Conservation (phyloP, 1,140 invertebrate species). For the Zophobas atratus region DNA sequence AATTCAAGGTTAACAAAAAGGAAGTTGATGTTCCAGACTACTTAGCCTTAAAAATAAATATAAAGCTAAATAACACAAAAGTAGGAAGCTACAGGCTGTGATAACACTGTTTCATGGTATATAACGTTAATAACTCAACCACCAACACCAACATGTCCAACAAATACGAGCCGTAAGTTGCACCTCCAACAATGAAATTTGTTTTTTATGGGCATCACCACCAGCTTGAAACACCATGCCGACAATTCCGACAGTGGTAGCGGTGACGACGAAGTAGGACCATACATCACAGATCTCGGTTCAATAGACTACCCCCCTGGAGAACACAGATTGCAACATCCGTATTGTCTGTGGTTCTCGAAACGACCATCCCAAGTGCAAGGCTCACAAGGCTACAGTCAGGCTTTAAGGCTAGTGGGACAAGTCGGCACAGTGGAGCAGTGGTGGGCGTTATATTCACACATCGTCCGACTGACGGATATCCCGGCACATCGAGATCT, state of each 20-base stretch:
- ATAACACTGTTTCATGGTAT: slow-evolving; percentile 61
- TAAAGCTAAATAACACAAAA: slow-evolving; percentile 4
- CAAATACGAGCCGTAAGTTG: slow-evolving; percentile 68
- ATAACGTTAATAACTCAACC: slow-evolving; percentile 54
- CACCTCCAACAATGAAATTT: slow-evolving; percentile 16
- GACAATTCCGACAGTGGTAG: slow-evolving; percentile 69
- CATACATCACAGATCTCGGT: slow-evolving; percentile 65
- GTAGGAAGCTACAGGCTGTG: slow-evolving; percentile 54
- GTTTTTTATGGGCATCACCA: slow-evolving; percentile 37
- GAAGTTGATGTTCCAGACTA: slow-evolving; percentile 10
- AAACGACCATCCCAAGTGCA: slow-evolving; percentile 71
- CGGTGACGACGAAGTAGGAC: slow-evolving; percentile 71
- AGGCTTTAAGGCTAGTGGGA: slow-evolving; percentile 87
- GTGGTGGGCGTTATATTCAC: slow-evolving; percentile 96
- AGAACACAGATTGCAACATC: slow-evolving; percentile 91
- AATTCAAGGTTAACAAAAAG: slow-evolving; percentile 25
- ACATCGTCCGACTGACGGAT: slow-evolving; percentile 90
- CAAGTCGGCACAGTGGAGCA: slow-evolving; percentile 94
- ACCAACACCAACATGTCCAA: slow-evolving; percentile 71
- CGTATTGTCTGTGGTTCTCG: slow-evolving; percentile 93
- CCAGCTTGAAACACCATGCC: slow-evolving; percentile 73
- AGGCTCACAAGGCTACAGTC: slow-evolving; percentile 65
- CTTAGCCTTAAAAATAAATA: slow-evolving; percentile 13
- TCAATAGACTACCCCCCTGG: slow-evolving; percentile 80
- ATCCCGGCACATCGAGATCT: slow-evolving; percentile 94